Conservation (phyloP, 2,113 vertebrate genomes). For the Mesocricetus auratus region DNA sequence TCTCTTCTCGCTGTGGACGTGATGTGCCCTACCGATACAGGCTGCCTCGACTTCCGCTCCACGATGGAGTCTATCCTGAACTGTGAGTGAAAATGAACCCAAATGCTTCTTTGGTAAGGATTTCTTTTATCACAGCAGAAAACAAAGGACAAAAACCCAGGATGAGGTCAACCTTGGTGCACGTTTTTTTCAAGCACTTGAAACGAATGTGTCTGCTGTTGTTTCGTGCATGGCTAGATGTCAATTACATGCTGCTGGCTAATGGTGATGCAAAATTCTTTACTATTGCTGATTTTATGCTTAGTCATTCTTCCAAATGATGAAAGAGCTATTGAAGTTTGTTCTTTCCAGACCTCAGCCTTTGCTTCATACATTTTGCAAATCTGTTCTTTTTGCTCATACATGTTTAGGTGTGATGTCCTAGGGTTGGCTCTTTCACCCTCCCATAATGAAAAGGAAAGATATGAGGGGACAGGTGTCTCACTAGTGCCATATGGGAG, state of each 20-base stretch:
- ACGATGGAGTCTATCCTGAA: not conserved
- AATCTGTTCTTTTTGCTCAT: not conserved
- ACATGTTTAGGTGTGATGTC: not conserved
- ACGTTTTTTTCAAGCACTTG: not conserved
- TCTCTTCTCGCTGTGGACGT: not conserved
- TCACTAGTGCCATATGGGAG: not conserved
- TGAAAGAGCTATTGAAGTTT: not conserved
- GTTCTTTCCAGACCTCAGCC: slow-evolving; percentile 5
- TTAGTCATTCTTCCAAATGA: not conserved
- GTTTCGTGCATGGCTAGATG: too few species aligned
- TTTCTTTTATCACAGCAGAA: not conserved
- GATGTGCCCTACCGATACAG: not conserved
- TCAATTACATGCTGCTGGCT: not conserved
- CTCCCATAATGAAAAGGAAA: not conserved
- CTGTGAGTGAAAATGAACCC: not conserved
- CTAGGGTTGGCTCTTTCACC: not conserved
- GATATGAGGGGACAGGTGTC: not conserved
- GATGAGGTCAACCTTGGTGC: not conserved
- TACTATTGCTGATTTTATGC: not conserved
- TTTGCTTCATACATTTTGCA: slow-evolving; percentile 21
- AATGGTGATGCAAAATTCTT: not conserved
- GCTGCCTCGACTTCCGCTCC: not conserved
- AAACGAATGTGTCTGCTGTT: not conserved
- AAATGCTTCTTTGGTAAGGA: not conserved
- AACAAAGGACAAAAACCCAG: not conserved